Conservation (phyloP, 2,113 vertebrate genomes). For the Sporophila hypoxantha region DNA sequence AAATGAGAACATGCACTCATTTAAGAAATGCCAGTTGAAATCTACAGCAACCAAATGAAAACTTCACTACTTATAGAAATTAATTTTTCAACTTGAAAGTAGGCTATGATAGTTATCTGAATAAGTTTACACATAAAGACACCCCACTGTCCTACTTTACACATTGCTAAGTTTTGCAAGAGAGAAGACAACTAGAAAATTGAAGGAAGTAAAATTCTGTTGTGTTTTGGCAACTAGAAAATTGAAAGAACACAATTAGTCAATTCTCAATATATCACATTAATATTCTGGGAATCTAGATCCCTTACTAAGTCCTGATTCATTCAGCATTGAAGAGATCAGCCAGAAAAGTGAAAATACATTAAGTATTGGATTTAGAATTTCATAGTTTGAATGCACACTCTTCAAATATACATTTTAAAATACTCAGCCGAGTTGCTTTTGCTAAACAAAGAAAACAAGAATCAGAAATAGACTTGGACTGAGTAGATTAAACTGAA, state of each 20-base stretch:
- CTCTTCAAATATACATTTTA: not conserved
- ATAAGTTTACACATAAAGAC: not conserved
- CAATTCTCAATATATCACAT: not conserved
- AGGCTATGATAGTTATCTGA: not conserved
- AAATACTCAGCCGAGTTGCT: not conserved
- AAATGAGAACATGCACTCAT: conserved; percentile 3
- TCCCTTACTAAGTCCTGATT: conserved; percentile 67
- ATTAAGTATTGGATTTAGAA: conserved; percentile 38
- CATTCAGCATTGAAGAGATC: conserved; percentile 57
- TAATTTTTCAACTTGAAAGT: conserved; percentile 19
- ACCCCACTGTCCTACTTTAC: not conserved
- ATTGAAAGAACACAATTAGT: not conserved
- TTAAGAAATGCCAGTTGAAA: conserved; percentile 11
- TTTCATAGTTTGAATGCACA: not conserved
- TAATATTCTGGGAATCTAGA: not conserved
- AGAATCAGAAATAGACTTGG: not conserved
- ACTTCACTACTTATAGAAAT: not conserved
- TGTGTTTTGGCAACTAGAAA: not conserved
- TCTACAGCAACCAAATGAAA: not conserved
- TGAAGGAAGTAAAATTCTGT: not conserved
- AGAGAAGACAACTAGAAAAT: not conserved
- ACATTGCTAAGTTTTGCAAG: not conserved
- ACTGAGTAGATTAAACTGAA: not conserved
- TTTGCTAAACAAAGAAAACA: not conserved
- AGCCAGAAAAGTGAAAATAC: conserved; percentile 67